A percentile compares a stretch with the other conserved stretches of the same genome.
Evolutionary conservation across 2,113 vertebrate genomes (phyloP).

Genomic region (Delphinapterus leucas): DNA sequence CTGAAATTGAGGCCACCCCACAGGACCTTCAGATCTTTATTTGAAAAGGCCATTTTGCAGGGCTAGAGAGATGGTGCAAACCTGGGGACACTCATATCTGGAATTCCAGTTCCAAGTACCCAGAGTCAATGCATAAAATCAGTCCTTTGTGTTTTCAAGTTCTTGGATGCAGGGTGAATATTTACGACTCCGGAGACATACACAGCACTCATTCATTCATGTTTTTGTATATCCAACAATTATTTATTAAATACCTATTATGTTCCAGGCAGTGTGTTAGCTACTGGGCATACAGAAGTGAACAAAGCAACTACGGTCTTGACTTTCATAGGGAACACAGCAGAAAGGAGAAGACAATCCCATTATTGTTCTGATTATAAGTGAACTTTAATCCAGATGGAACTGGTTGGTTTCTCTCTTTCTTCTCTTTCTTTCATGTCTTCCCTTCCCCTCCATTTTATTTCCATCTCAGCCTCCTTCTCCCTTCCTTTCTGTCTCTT

Average conservation of each 20-base stretch:
- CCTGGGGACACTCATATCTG: neutral
- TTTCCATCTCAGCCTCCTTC: neutral
- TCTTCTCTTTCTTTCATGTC: neutral
- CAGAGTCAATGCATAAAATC: slow-evolving; percentile 21
- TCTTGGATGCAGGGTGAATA: slow-evolving; percentile 49
- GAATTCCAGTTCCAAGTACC: slow-evolving; percentile 1
- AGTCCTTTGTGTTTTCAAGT: slow-evolving; percentile 12
- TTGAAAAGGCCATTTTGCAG: slow-evolving; percentile 19
- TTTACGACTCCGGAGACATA: slow-evolving; percentile 36
- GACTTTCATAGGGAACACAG: neutral
- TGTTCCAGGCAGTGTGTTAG: neutral
- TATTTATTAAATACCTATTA: slow-evolving; percentile 14
- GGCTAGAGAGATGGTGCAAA: slow-evolving; percentile 8
- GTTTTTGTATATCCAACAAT: neutral
- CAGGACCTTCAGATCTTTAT: neutral
- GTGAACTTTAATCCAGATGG: neutral
- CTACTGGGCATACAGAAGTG: neutral
- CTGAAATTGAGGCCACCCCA: slow-evolving; percentile 6
- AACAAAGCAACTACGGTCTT: neutral
- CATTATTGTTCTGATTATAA: neutral
- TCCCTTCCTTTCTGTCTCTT: neutral
- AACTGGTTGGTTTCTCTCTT: neutral
- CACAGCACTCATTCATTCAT: neutral
- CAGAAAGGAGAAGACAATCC: neutral
- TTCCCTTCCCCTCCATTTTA: neutral